Base-by-base conservation (phyloP, 2,888 invertebrate species). In the Diplazon laetatorius region DNA sequence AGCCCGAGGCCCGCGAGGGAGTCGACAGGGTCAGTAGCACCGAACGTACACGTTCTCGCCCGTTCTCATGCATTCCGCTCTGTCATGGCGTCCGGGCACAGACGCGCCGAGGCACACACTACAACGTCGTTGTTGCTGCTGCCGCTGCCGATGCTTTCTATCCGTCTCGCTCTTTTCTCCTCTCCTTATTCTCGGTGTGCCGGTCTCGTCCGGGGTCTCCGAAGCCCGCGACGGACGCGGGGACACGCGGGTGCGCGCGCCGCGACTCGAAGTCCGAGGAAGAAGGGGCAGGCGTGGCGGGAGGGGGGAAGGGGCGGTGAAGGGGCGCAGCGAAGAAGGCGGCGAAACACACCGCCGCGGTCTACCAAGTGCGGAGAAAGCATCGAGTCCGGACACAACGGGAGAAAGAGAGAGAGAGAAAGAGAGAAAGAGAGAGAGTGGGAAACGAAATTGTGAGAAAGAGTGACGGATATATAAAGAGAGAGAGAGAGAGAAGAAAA, bases 1-100 rank as follows among this genome's bases (percentile, higher is more conserved):
- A 83, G 75, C 78, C 52, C 76, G 75, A 60, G 65, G 68, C 76
- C 72, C 74, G 42, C 46, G 76, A 81, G 81, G 59, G 80, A 68
- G 71, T 66, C 72, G 78, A 85, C 84, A 86, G 88, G 88, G 88
- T 88, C 89, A 87, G 89, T 89, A 89, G 89, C 88, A 88, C 86
- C 83, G 86, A 78, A 65, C 78, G 75, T 78, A 71, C 60, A 48
- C 65, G 76, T 75, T 78, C n/a, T n/a, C 55, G 55, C 55, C 86
- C 86, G 89, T 89, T 90, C 89, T 89, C 89, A 90, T 89, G 89
- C 89, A 90, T 90, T 89, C 89, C 88, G 88, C 87, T 87, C 87
- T 85, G 89, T 89, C 88, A 90, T 88, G 90, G 88, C 89, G 87
- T 84, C 86, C 71, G 72, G 84, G 82, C 83, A 87, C 82, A 82